A percentile compares a stretch with the other conserved stretches of the same genome.
phyloP scores from a whole-genome alignment of 2,797 vertebrate species.

The Halcyon badia region DNA sequence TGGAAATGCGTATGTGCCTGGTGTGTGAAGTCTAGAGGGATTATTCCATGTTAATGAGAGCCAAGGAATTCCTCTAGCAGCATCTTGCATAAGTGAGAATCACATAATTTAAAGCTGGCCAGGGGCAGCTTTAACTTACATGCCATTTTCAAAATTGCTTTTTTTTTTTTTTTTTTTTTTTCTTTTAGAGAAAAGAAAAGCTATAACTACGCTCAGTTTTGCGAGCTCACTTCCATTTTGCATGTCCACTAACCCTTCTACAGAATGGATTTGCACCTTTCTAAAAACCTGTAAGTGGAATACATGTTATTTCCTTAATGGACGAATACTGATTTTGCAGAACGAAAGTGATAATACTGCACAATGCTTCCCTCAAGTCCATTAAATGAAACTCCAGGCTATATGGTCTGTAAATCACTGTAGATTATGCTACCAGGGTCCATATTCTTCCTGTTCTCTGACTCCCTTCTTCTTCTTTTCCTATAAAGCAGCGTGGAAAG shows the following conservation, averaged over 20 bases:
- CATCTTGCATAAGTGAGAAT: constrained; percentile 75
- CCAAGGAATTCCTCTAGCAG: constrained; percentile 74
- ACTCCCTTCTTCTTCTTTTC: background rate
- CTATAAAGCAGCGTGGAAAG: background rate
- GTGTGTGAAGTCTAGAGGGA: constrained; percentile 75
- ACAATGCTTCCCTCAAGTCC: background rate
- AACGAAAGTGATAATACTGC: constrained; percentile 7
- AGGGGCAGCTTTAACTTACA: constrained; percentile 60
- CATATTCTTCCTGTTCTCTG: background rate
- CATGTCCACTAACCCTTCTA: background rate
- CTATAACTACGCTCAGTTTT: background rate
- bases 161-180: background rate
- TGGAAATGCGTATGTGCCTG: constrained; percentile 50
- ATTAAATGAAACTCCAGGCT: constrained; percentile 44
- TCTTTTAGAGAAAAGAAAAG: background rate
- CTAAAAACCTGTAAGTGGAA: constrained; percentile 23
- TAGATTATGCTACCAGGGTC: background rate
- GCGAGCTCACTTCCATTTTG: background rate
- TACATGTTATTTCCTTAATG: constrained; percentile 24
- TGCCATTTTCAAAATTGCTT: constrained; percentile 56
- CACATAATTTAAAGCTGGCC: constrained; percentile 77
- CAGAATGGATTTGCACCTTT: background rate
- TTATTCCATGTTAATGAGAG: constrained; percentile 77
- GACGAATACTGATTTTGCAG: background rate
- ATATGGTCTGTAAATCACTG: background rate